Conservation (phyloP, 2,113 vertebrate species). For the Mus pahari region DNA sequence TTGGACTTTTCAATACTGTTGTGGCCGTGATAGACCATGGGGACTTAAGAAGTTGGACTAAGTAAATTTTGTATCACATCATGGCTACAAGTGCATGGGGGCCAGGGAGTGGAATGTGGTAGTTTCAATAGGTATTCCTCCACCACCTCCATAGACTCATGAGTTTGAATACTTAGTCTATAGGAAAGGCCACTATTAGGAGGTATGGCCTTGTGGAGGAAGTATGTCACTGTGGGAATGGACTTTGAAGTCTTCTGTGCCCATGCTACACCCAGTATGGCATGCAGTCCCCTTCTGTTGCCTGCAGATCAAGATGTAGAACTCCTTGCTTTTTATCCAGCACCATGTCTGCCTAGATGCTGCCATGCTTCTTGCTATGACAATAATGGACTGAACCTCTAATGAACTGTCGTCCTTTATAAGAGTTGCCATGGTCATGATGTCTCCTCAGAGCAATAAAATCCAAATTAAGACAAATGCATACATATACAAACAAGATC, state of each 20-base stretch:
- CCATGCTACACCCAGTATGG: neutral
- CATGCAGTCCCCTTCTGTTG: neutral
- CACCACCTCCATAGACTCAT: neutral
- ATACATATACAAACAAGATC: neutral
- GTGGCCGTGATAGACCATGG: too few species aligned
- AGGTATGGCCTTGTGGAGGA: neutral
- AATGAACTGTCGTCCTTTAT: neutral
- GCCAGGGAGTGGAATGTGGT: too few species aligned
- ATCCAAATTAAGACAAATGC: neutral
- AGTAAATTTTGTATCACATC: too few species aligned
- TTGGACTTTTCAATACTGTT: too few species aligned
- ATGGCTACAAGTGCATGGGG: too few species aligned
- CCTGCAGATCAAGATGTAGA: neutral
- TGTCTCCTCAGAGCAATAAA: neutral
- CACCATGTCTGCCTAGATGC: neutral
- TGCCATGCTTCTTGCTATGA: neutral
- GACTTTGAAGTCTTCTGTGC: neutral
- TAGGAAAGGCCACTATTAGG: neutral
- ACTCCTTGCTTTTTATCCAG: neutral
- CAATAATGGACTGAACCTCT: neutral
- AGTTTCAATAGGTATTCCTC: too few species aligned
- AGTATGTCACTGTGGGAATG: neutral
- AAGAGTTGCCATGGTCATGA: neutral
- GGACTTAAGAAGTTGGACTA: too few species aligned
- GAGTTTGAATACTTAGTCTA: neutral